Conservation (phyloP, 1,140 invertebrate species). For the Portunus trituberculatus region DNA sequence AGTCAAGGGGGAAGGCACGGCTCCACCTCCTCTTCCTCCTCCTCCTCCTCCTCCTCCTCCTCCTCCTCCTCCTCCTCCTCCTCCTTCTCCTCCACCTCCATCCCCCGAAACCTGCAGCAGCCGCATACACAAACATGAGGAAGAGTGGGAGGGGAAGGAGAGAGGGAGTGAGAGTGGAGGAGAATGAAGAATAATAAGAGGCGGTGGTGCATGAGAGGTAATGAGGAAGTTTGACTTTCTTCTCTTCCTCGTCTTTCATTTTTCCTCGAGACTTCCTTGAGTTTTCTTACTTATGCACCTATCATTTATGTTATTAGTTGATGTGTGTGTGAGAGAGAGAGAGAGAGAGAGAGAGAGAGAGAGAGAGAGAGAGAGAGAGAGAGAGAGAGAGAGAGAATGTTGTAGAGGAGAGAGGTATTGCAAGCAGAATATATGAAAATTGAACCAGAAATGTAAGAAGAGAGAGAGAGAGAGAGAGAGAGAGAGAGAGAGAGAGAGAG, state of each 20-base stretch:
- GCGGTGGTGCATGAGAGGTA: not conserved
- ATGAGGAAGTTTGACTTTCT: not conserved
- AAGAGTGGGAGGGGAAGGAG: not conserved
- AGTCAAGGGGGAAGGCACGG: not conserved
- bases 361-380: slow-evolving; percentile 7
- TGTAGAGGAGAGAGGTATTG: not conserved
- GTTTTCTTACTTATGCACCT: too few relatives aligned
- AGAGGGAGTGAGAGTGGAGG: not conserved
- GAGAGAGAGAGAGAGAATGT: not conserved
- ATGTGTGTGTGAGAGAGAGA: not conserved
- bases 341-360: slow-evolving; percentile 21
- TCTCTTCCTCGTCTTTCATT: too few relatives aligned
- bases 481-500: slow-evolving; percentile 6
- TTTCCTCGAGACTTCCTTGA: too few relatives aligned
- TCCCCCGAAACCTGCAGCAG: not conserved
- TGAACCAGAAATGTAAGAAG: not conserved
- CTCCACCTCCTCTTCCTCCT: not conserved
- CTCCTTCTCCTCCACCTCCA: not conserved
- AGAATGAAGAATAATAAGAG: not conserved
- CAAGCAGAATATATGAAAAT: not conserved
- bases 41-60: not conserved
- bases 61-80: not conserved
- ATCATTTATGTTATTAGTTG: too few relatives aligned
- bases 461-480: slow-evolving; percentile 22
- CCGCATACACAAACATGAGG: slow-evolving; percentile 10